Conservation (phyloP, 1,140 invertebrate species). For the Bombus huntii region DNA sequence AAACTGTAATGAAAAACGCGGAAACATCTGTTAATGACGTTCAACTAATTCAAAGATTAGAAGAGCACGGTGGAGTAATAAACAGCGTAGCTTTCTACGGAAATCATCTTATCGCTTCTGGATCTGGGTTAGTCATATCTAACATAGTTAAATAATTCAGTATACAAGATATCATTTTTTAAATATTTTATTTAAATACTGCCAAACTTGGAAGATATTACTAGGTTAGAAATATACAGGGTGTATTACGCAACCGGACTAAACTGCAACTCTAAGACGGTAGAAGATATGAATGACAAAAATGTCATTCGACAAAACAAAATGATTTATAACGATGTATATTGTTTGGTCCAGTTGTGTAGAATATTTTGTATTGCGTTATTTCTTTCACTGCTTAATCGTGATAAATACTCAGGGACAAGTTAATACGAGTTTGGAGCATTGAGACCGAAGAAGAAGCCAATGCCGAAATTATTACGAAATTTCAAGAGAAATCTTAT, state of each 20-base stretch:
- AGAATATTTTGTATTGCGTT: not conserved
- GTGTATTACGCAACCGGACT: too few species aligned
- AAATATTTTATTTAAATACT: too few species aligned
- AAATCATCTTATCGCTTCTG: constrained; percentile 82
- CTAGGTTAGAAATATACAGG: too few species aligned
- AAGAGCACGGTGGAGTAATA: constrained; percentile 83
- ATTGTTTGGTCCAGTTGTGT: not conserved
- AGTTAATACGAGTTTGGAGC: constrained; percentile 83
- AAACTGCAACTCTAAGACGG: too few species aligned
- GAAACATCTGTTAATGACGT: constrained; percentile 80
- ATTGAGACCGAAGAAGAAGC: constrained; percentile 74
- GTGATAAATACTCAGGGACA: constrained; percentile 80
- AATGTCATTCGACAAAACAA: not conserved
- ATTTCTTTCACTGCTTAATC: not conserved
- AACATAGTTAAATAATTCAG: not conserved
- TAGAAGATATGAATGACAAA: not conserved
- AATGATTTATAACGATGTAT: not conserved
- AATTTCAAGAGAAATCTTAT: constrained; percentile 80
- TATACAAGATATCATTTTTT: not conserved
- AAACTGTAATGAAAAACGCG: constrained; percentile 78
- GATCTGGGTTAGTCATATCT: constrained; percentile 81
- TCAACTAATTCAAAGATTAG: constrained; percentile 81
- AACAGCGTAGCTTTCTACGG: constrained; percentile 84
- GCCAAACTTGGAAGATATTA: too few species aligned
- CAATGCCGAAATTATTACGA: constrained; percentile 64